Evolutionary conservation across 2,797 vertebrate species (phyloP).

Genomic region (Coregonus sp.): DNA sequence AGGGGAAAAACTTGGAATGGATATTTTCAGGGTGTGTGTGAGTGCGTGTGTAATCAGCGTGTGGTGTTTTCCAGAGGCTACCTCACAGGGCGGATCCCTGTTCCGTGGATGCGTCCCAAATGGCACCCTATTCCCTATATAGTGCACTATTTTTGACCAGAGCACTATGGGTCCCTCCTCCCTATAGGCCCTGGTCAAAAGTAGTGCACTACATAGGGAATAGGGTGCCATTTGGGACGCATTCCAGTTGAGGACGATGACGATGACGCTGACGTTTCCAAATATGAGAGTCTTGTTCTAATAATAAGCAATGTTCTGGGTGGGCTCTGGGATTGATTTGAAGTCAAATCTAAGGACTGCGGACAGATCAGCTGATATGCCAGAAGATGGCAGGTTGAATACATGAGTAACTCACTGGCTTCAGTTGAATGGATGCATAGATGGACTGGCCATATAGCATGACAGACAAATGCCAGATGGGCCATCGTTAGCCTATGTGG

Average conservation of each 20-base stretch:
- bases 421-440: no score
- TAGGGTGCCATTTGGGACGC: no score
- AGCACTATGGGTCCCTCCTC: background rate
- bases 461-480: no score
- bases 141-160: background rate
- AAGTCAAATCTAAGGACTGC: background rate
- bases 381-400: no score
- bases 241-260: rapidly evolving
- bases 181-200: no score
- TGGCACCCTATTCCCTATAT: background rate
- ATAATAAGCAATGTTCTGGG: background rate
- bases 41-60: background rate
- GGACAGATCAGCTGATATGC: background rate
- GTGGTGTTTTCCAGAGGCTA: constrained; percentile 1
- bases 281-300: background rate
- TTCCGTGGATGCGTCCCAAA: background rate
- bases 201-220: no score
- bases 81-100: constrained; percentile 1
- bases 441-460: no score
- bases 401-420: no score
- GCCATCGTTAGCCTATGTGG: no score
- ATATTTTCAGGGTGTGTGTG: background rate
- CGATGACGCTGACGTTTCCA: background rate
- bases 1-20: background rate
- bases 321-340: background rate